Conservation (phyloP, 2,888 invertebrate species). For the Hyalella azteca region DNA sequence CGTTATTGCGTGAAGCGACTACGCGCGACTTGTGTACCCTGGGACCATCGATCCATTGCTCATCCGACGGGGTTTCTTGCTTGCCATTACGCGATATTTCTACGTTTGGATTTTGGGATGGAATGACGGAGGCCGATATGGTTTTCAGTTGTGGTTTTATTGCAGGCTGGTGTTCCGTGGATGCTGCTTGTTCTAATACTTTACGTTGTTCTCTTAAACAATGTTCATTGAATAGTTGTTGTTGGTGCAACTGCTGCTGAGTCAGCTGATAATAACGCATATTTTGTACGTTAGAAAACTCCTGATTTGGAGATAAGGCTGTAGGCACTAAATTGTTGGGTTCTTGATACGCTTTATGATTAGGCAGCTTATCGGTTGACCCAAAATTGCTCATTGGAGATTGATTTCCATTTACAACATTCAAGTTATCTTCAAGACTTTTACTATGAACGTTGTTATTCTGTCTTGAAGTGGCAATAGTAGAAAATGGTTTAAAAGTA, state of each 20-base stretch:
- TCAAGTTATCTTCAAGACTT: constrained; percentile 44
- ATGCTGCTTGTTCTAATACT: constrained; percentile 7
- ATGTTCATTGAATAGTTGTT: constrained; percentile 41
- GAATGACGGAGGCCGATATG: background rate
- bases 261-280: constrained; percentile 21
- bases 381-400: constrained; percentile 60
- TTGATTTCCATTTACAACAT: constrained; percentile 60
- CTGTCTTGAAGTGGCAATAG: background rate
- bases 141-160: background rate
- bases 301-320: constrained; percentile 29
- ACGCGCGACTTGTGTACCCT: constrained; percentile 68
- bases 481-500: constrained; percentile 48
- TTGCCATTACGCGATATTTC: background rate
- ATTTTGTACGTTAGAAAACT: background rate
- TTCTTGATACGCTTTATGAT: constrained; percentile 55
- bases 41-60: constrained; percentile 97
- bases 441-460: constrained; percentile 20
- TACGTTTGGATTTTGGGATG: background rate
- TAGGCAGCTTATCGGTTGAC: constrained; percentile 43
- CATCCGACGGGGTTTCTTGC: constrained; percentile 68
- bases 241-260: constrained; percentile 46
- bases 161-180: background rate
- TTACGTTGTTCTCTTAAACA: constrained; percentile 28
- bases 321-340: constrained; percentile 45
- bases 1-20: constrained; percentile 71